Evolutionary conservation across 2,113 vertebrate species (phyloP).

Genomic region (Conger conger): DNA sequence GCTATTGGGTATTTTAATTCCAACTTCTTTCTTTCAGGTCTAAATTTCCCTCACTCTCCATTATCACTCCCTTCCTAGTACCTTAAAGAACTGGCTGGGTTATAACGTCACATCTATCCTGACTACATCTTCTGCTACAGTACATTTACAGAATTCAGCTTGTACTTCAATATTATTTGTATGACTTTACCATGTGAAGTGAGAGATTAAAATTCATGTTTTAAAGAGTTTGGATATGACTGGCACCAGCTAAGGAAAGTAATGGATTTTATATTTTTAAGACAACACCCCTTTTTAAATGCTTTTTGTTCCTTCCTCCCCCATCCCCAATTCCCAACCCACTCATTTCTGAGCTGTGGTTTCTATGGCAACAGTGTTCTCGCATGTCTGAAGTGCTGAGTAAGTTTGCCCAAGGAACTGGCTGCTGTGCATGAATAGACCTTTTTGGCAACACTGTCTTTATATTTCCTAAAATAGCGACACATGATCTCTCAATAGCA

Average conservation of each 20-base stretch:
- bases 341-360: not conserved
- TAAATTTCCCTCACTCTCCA: too few relatives aligned
- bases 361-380: slow-evolving; percentile 12
- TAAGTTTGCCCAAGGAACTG: slow-evolving; percentile 12
- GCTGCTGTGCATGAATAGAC: not conserved
- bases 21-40: too few relatives aligned
- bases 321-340: not conserved
- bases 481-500: not conserved
- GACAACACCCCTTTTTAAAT: not conserved
- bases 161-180: not conserved
- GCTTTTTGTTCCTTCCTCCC: not conserved
- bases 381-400: slow-evolving; percentile 13
- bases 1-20: too few relatives aligned
- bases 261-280: not conserved
- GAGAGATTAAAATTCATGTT: not conserved
- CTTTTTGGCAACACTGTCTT: not conserved
- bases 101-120: too few relatives aligned
- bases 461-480: slow-evolving; percentile 2
- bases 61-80: too few relatives aligned
- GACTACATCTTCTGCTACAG: not conserved
- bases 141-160: not conserved
- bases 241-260: not conserved
- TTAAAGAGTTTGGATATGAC: not conserved
- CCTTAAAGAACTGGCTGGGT: too few relatives aligned
- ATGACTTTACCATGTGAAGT: not conserved